Base-by-base conservation (phyloP, 2,888 invertebrate genomes). In the Rutpela maculata region DNA sequence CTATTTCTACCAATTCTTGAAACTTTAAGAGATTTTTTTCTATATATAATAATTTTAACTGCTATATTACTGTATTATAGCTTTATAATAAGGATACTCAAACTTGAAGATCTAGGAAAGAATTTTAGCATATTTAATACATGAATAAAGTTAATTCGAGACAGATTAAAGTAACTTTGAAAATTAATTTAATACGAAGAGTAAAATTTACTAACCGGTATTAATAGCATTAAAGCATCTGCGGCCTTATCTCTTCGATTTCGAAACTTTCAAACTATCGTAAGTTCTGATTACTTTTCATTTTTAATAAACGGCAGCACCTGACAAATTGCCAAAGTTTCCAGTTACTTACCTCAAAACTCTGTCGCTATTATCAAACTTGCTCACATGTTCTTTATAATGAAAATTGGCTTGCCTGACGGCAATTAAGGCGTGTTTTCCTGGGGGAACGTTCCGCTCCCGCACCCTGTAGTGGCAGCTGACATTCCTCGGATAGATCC, bases 401-500 rank as follows among this genome's bases (percentile, higher is more conserved):
- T 95, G 94, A 89, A 94, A 94, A 90, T 95, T 94, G 69, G 94
- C 93, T 88, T 96, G 96, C 87, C 94, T 92, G 82, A 96, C 93
- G 74, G 94, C 94, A 83, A 96, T 91, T 84, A 95, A 91, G 76
- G 95, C 95, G 85, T 95, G 94, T 88, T 95, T 94, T 81, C 95
- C 95, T 17, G 92, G 91, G 15, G 95, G 95, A 81, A 92, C 90
- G 81, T 91, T 90, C 69, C 87, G 85, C 81, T 90, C 90, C 77
- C 89, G 84, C 74, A 90, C 86, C 69, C 88, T 86, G 83, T 90
- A 90, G 79, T 88, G 87, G 82, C 90, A 90, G 83, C 95, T 95
- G 79, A 96, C 94, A 89, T 97, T 97, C 78, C 96, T 91, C 6
- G 97, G 97, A 90, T 97, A 97, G 82, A 96, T 94, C 71, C 97